Evolutionary conservation across 2,113 vertebrate species (phyloP).

Genomic region (Leptosomus discolor): DNA sequence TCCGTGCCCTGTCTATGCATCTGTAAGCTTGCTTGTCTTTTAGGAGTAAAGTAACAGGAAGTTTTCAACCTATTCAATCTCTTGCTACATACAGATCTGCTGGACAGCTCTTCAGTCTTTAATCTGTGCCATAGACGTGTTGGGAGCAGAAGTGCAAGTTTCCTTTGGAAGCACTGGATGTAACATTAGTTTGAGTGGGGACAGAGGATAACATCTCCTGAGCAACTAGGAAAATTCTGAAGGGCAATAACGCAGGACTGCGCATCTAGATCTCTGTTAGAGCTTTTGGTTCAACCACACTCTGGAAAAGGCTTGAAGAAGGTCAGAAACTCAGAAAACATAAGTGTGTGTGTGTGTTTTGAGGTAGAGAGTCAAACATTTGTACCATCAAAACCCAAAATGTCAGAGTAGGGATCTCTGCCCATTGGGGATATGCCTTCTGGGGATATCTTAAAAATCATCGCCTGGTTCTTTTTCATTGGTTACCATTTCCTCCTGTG

Average conservation of each 20-base stretch:
- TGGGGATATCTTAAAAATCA: neutral
- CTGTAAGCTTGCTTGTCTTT: neutral
- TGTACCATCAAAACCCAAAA: neutral
- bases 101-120: neutral
- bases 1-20: fast-evolving
- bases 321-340: neutral
- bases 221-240: neutral
- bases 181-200: neutral
- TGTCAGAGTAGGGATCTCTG: neutral
- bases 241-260: neutral
- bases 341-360: neutral
- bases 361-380: neutral
- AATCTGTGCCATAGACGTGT: neutral
- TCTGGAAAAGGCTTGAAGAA: neutral
- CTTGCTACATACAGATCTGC: neutral
- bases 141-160: neutral
- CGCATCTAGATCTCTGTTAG: neutral
- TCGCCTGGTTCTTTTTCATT: neutral
- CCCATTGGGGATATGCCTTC: neutral
- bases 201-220: neutral
- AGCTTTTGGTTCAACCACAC: neutral
- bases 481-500: neutral
- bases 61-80: neutral
- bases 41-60: neutral
- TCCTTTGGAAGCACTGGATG: neutral